Conservation (phyloP, 1,140 invertebrate genomes). For the Euschistus heros region DNA sequence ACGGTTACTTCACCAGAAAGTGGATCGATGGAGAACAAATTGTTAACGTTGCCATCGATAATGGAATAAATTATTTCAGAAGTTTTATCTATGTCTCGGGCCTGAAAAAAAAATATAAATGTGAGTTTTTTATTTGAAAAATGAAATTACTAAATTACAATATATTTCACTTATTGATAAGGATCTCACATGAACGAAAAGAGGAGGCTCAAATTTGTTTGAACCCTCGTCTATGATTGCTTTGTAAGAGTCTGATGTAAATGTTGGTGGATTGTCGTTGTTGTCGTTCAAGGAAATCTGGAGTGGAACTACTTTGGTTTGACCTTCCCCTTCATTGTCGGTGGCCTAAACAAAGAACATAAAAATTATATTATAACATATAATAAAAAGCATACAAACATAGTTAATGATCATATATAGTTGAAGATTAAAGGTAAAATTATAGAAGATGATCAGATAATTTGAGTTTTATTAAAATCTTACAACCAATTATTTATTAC, state of each 20-base stretch:
- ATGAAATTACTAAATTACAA: background rate
- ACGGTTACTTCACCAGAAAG: constrained; percentile 57
- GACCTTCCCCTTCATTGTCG: constrained; percentile 69
- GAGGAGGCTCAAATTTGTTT: constrained; percentile 61
- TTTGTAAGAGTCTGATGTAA: constrained; percentile 57
- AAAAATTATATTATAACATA: background rate
- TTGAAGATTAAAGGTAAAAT: background rate
- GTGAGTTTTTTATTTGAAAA: background rate
- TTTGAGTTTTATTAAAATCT: no score
- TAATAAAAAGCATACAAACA: constrained; percentile 11
- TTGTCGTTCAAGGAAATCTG: constrained; percentile 66
- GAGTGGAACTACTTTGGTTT: constrained; percentile 62
- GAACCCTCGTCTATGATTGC: constrained; percentile 75
- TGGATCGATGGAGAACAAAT: constrained; percentile 57
- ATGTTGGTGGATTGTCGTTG: constrained; percentile 77
- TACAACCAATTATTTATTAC: no score
- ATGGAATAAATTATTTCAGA: constrained; percentile 69
- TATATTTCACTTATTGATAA: background rate
- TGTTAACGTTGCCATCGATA: constrained; percentile 48
- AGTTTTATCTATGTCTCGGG: constrained; percentile 66
- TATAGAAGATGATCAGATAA: constrained; percentile 15
- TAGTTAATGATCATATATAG: constrained; percentile 14
- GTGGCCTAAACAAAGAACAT: constrained; percentile 49
- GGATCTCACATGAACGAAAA: constrained; percentile 32
- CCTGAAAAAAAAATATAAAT: constrained; percentile 44